A percentile compares a stretch with the other conserved stretches of the same genome.
These are phyloP conservation scores for Drosophila takahashii DNA, from an alignment of 1,140 invertebrate species.

Conservation along the genomic window DNA sequence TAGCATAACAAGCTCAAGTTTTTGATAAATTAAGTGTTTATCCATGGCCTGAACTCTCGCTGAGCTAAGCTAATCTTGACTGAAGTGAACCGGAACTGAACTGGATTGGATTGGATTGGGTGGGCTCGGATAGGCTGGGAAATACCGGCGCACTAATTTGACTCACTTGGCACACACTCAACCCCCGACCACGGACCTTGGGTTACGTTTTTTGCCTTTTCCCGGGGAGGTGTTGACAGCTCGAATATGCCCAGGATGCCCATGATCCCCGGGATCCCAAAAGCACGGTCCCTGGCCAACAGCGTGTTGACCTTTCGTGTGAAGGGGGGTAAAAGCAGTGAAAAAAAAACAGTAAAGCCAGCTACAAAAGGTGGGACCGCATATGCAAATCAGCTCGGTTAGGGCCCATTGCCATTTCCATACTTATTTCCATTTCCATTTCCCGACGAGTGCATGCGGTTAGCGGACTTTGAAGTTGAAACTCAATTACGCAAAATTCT, in stretches of 20 bases:
- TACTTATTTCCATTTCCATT: constrained; percentile 31
- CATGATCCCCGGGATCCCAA: constrained; percentile 4
- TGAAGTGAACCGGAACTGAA: constrained; percentile 7
- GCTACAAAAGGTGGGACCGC: constrained; percentile 40
- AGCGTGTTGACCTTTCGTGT: constrained; percentile 59
- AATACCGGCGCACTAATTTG: constrained; percentile 44
- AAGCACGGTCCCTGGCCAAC: constrained; percentile 21
- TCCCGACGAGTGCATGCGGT: constrained; percentile 68
- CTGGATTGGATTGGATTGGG: neutral
- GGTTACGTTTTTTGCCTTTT: constrained; percentile 15
- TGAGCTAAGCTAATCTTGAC: constrained; percentile 40
- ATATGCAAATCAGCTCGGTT: constrained; percentile 73
- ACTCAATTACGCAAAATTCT: constrained; percentile 83
- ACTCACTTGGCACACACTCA: constrained; percentile 46
- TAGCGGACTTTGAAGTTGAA: constrained; percentile 77
- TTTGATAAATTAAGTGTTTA: constrained; percentile 83
- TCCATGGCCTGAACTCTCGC: constrained; percentile 39
- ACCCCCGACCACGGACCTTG: neutral
- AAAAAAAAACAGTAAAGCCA: constrained; percentile 14
- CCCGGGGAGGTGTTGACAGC: constrained; percentile 68
- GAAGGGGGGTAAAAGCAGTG: neutral
- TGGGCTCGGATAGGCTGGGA: constrained; percentile 4
- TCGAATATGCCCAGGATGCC: constrained; percentile 58
- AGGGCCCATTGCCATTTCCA: constrained; percentile 11
- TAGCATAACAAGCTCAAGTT: constrained; percentile 74